These are phyloP conservation scores for Leuctra nigra DNA, from an alignment of 2,888 invertebrate species.

Conservation along the genomic window DNA sequence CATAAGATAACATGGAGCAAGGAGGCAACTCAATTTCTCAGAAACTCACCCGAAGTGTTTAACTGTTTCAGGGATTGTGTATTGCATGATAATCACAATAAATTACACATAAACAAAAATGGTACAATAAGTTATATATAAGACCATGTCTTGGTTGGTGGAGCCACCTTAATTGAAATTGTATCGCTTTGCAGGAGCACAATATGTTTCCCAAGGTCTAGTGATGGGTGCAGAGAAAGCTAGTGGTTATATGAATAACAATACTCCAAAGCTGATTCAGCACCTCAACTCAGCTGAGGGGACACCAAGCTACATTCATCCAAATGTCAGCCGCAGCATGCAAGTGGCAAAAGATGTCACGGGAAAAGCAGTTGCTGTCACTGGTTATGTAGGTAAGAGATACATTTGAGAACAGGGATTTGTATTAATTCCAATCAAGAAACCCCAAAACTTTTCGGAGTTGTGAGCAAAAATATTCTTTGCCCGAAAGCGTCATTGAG, in stretches of 20 bases:
- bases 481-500: too few species aligned
- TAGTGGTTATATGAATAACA: constrained; percentile 50
- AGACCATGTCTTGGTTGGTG: not conserved
- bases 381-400: constrained; percentile 55
- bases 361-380: constrained; percentile 58
- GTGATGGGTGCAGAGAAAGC: constrained; percentile 60
- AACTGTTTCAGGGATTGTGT: too few species aligned
- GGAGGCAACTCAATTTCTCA: too few species aligned
- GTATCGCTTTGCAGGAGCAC: constrained; percentile 40
- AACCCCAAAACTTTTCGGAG: too few species aligned
- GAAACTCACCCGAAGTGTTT: too few species aligned
- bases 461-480: too few species aligned
- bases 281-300: constrained; percentile 44
- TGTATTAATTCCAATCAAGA: not conserved
- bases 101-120: too few species aligned
- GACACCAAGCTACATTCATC: constrained; percentile 45
- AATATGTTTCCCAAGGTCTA: constrained; percentile 58
- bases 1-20: too few species aligned
- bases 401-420: not conserved
- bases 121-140: too few species aligned
- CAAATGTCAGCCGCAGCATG: constrained; percentile 50
- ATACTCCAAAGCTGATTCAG: constrained; percentile 54
- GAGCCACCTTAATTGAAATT: not conserved
- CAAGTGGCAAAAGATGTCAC: constrained; percentile 60
- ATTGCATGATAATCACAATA: too few species aligned